These are phyloP conservation scores for Notothenia rossii DNA, from an alignment of 2,113 vertebrate genomes.

Conservation along the genomic window DNA sequence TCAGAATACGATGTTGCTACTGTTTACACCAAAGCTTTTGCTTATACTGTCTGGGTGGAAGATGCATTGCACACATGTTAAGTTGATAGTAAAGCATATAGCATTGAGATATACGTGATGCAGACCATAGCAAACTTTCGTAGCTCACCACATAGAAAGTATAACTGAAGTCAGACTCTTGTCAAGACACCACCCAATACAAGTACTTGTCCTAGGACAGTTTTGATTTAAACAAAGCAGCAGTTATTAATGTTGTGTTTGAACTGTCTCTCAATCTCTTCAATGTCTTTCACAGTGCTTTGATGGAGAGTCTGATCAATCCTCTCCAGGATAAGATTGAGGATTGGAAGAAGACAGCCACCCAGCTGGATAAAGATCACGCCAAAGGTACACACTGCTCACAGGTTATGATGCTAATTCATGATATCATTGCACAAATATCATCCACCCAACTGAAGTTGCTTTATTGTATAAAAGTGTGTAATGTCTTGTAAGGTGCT, in stretches of 20 bases:
- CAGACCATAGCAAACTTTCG: too few species aligned
- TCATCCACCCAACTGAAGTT: not conserved
- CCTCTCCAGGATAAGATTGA: conserved; percentile 97
- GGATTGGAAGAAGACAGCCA: conserved; percentile 98
- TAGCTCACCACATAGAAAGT: too few species aligned
- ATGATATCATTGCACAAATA: not conserved
- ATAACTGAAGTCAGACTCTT: not conserved
- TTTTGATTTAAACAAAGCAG: not conserved
- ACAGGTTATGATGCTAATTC: not conserved
- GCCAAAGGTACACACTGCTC: conserved; percentile 88
- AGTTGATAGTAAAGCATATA: too few species aligned
- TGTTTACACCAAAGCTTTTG: not conserved
- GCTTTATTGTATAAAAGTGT: too few species aligned
- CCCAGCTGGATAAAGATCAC: conserved; percentile 97
- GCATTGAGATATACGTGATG: too few species aligned
- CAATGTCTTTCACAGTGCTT: conserved; percentile 82
- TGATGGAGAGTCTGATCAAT: conserved; percentile 97
- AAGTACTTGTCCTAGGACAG: not conserved
- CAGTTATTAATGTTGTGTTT: not conserved
- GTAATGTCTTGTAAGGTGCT: too few species aligned
- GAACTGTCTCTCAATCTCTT: not conserved
- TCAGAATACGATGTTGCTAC: not conserved
- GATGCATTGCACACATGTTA: too few species aligned
- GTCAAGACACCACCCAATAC: not conserved
- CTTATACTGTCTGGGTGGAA: too few species aligned